Conservation (phyloP, 2,888 invertebrate genomes). For the Geotrupes spiniger region DNA sequence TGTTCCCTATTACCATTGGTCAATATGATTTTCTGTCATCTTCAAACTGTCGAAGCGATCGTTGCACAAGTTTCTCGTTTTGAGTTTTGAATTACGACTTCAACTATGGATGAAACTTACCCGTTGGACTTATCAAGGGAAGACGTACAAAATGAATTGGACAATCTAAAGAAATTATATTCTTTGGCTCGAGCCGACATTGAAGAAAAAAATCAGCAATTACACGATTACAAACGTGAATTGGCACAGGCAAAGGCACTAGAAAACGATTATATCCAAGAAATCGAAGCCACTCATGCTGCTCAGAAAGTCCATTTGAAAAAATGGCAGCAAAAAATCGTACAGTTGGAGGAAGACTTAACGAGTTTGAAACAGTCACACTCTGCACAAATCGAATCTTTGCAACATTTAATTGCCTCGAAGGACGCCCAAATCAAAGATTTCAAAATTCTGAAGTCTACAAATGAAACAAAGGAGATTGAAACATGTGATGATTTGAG, state of each 20-base stretch:
- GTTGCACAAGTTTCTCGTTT: no score
- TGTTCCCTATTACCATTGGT: no score
- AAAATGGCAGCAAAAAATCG: conserved; percentile 15
- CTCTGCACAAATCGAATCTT: conserved; percentile 10
- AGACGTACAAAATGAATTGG: conserved; percentile 15
- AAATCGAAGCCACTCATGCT: conserved; percentile 26
- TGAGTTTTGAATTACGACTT: no score
- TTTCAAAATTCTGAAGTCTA: conserved; percentile 11
- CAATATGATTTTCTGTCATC: no score
- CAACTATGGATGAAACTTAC: no score
- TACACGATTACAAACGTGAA: conserved; percentile 35
- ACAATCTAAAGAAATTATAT: conserved; percentile 4
- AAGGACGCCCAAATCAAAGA: conserved; percentile 20
- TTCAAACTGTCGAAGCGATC: no score
- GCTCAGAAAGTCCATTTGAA: conserved; percentile 10
- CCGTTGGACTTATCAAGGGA: conserved; percentile 17
- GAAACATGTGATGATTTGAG: conserved; percentile 9
- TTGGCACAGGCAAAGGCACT: conserved; percentile 29
- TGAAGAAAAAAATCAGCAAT: conserved; percentile 34
- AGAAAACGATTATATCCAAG: conserved; percentile 30
- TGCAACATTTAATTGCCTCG: conserved; percentile 8
- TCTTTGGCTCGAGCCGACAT: conserved; percentile 22
- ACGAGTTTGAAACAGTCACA: conserved; percentile 9
- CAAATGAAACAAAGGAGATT: neutral
- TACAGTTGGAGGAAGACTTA: conserved; percentile 20